A percentile compares a stretch with the other conserved stretches of the same genome.
Evolutionary conservation across 2,797 vertebrate species (phyloP).

Genomic region (Chiloscyllium punctatum): DNA sequence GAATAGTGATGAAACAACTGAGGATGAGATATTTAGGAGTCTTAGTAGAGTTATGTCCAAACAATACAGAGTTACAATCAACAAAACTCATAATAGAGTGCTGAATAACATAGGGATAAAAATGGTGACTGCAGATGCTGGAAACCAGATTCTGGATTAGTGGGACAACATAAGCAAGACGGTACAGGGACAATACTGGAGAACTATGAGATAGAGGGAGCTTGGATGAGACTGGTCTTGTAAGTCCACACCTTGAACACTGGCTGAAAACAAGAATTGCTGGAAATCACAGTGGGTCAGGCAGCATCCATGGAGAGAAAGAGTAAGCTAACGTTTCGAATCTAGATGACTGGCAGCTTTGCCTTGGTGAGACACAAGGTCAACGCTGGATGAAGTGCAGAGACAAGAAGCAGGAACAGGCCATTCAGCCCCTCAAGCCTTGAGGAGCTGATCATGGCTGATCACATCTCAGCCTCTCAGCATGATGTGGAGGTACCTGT

Average conservation of each 20-base stretch:
- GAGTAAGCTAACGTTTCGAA: too few relatives aligned
- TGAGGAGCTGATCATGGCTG: too few relatives aligned
- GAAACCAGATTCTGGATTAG: too few relatives aligned
- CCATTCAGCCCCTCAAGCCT: too few relatives aligned
- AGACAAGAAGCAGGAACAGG: too few relatives aligned
- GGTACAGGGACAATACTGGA: neutral
- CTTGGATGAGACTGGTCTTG: neutral
- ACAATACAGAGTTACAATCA: neutral
- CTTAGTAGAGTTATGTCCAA: neutral
- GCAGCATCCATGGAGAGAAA: too few relatives aligned
- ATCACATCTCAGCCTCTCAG: too few relatives aligned
- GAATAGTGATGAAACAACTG: neutral
- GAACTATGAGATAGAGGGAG: neutral
- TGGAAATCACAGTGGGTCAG: too few relatives aligned
- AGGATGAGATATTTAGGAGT: neutral
- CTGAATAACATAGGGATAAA: neutral
- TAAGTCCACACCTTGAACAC: neutral
- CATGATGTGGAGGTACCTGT: too few relatives aligned
- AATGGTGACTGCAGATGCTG: too few relatives aligned
- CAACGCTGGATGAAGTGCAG: neutral
- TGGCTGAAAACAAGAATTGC: neutral
- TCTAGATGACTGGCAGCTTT: too few relatives aligned
- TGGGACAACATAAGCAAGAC: neutral
- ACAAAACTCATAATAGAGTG: neutral
- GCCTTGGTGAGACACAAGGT: neutral